These are phyloP conservation scores for Rhagoletis zephyria DNA, from an alignment of 1,140 invertebrate species.

Conservation along the genomic window DNA sequence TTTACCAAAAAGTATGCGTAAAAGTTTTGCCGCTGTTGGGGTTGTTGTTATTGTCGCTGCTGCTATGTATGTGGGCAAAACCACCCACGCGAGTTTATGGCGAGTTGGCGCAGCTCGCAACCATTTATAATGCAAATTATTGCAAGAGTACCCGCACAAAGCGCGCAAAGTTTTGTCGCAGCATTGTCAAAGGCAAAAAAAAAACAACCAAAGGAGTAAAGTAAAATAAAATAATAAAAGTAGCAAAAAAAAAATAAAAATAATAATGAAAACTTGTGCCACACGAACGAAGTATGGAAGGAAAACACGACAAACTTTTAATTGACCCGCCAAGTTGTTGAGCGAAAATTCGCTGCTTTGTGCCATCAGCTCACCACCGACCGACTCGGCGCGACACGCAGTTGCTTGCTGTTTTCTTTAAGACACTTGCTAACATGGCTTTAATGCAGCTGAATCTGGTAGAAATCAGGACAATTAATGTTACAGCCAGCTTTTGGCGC, in stretches of 20 bases:
- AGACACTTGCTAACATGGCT: constrained; percentile 11
- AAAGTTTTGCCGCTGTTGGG: not conserved
- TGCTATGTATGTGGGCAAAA: not conserved
- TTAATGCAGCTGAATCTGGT: not conserved
- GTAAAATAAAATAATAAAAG: not conserved
- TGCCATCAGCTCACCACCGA: not conserved
- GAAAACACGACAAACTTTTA: constrained; percentile 39
- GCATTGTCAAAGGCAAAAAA: not conserved
- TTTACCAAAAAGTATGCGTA: not conserved
- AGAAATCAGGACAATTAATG: not conserved
- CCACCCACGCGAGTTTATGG: not conserved
- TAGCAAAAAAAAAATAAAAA: not conserved
- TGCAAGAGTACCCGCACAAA: not conserved
- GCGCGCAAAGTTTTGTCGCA: not conserved
- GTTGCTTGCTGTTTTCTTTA: not conserved
- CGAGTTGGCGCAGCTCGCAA: not conserved
- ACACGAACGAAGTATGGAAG: constrained; percentile 3
- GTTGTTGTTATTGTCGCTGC: not conserved
- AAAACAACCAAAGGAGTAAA: not conserved
- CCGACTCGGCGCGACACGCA: not conserved
- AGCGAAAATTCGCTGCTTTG: not conserved
- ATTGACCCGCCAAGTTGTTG: constrained; percentile 42
- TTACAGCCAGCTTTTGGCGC: constrained; percentile 13
- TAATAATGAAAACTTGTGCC: constrained; percentile 8
- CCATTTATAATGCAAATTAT: constrained; percentile 45